Percentiles rank a stretch among this genome's conserved stretches.
These are phyloP conservation scores for Penaeus vannamei DNA, from an alignment of 1,140 invertebrate genomes.

Conservation along the genomic window DNA sequence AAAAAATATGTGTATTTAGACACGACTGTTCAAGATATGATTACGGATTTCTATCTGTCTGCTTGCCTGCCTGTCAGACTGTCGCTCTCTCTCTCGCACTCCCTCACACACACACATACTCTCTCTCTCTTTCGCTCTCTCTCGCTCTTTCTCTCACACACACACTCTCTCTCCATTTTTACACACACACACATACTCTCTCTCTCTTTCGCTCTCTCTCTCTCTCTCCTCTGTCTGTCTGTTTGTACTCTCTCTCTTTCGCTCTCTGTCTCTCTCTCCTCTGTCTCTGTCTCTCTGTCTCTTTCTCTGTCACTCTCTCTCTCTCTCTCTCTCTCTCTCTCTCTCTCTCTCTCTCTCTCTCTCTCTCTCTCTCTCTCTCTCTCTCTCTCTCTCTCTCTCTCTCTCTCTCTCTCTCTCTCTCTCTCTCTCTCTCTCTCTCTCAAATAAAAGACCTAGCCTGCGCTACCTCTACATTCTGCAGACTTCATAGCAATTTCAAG, in stretches of 20 bases:
- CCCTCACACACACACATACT: background rate
- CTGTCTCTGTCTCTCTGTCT: conserved; percentile 17
- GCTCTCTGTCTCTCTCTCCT: background rate
- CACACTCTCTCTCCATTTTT: background rate
- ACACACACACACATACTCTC: background rate
- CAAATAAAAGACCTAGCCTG: too few relatives aligned
- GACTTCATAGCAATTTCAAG: too few relatives aligned
- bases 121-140: background rate
- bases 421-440: too few relatives aligned
- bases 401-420: too few relatives aligned
- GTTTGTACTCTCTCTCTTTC: background rate
- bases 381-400: too few relatives aligned
- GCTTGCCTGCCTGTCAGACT: background rate
- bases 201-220: conserved; percentile 36
- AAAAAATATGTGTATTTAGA: too few relatives aligned
- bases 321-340: background rate
- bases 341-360: background rate
- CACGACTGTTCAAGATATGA: too few relatives aligned
- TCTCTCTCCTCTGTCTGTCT: conserved; percentile 10
- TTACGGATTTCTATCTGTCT: too few relatives aligned
- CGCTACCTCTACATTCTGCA: too few relatives aligned
- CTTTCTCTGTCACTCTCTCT: background rate
- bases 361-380: too few relatives aligned
- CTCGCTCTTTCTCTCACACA: background rate
- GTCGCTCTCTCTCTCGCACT: background rate